These are phyloP conservation scores for Drosophila malerkotliana DNA, from an alignment of 1,140 invertebrate genomes.

Conservation along the genomic window DNA sequence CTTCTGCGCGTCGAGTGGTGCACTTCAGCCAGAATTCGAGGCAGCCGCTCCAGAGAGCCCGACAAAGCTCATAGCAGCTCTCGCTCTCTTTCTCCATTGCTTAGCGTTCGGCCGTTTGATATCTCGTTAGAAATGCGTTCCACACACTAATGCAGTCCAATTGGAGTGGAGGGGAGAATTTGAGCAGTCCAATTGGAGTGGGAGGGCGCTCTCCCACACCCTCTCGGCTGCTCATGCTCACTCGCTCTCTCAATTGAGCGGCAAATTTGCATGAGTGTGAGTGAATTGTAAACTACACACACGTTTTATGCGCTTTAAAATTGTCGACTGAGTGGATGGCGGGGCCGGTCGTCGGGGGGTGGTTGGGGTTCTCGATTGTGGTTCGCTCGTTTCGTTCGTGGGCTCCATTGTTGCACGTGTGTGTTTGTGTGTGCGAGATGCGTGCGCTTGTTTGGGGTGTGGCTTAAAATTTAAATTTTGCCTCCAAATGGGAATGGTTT, in stretches of 20 bases:
- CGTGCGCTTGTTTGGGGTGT: constrained; percentile 80
- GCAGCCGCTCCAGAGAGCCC: constrained; percentile 12
- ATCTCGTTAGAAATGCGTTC: constrained; percentile 53
- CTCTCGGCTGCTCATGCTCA: constrained; percentile 4
- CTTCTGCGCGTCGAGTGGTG: constrained; percentile 66
- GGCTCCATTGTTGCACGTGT: constrained; percentile 61
- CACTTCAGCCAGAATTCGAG: constrained; percentile 53
- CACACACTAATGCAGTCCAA: constrained; percentile 37
- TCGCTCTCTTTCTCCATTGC: constrained; percentile 19
- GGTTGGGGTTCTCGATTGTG: constrained; percentile 49
- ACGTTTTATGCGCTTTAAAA: constrained; percentile 80
- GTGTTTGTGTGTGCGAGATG: constrained; percentile 58
- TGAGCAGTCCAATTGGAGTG: constrained; percentile 33
- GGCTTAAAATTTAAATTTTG: constrained; percentile 83
- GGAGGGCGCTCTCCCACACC: constrained; percentile 4
- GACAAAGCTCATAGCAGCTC: constrained; percentile 7
- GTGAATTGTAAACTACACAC: constrained; percentile 60
- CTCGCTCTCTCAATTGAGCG: constrained; percentile 32
- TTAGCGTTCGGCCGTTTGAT: constrained; percentile 17
- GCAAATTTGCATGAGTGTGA: constrained; percentile 22
- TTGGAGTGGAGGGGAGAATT: constrained; percentile 30
- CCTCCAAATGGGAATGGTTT: constrained; percentile 75
- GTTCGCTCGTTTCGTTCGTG: constrained; percentile 62
- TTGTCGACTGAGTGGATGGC: constrained; percentile 46
- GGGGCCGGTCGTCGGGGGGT: constrained; percentile 3